Conservation (phyloP, 1,140 invertebrate species). For the Papilio machaon region DNA sequence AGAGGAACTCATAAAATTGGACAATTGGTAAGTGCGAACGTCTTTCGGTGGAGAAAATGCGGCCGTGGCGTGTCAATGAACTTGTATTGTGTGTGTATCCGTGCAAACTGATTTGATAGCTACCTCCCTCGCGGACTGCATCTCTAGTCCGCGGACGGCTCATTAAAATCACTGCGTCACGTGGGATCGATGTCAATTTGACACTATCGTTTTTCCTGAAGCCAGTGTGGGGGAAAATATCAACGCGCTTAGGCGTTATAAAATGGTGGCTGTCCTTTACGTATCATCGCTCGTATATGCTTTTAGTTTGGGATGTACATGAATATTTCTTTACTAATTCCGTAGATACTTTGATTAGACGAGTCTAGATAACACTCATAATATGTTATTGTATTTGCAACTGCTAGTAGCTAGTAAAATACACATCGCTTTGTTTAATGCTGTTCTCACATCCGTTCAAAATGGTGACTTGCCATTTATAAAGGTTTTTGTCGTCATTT, state of each 20-base stretch:
- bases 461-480: slow-evolving; percentile 83
- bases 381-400: slow-evolving; percentile 60
- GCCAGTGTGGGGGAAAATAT: slow-evolving; percentile 80
- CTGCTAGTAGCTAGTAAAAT: slow-evolving; percentile 55
- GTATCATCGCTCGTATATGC: slow-evolving; percentile 74
- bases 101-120: slow-evolving; percentile 83
- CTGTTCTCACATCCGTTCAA: slow-evolving; percentile 82
- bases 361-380: slow-evolving; percentile 52
- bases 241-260: slow-evolving; percentile 79
- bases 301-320: slow-evolving; percentile 58
- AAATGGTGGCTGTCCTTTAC: slow-evolving; percentile 80
- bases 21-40: slow-evolving; percentile 92
- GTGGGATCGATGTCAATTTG: slow-evolving; percentile 85
- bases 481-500: slow-evolving; percentile 1
- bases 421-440: slow-evolving; percentile 78
- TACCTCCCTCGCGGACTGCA: slow-evolving; percentile 83
- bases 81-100: slow-evolving; percentile 83
- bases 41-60: slow-evolving; percentile 81
- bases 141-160: slow-evolving; percentile 83
- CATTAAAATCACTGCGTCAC: slow-evolving; percentile 85
- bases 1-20: slow-evolving; percentile 95
- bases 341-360: slow-evolving; percentile 54
- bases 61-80: slow-evolving; percentile 83
- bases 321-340: slow-evolving; percentile 50
- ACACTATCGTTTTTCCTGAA: slow-evolving; percentile 82